Percentiles rank a stretch among this genome's conserved stretches.
phyloP scores from a whole-genome alignment of 1,140 invertebrate genomes.

The Drosophila repletoides region DNA sequence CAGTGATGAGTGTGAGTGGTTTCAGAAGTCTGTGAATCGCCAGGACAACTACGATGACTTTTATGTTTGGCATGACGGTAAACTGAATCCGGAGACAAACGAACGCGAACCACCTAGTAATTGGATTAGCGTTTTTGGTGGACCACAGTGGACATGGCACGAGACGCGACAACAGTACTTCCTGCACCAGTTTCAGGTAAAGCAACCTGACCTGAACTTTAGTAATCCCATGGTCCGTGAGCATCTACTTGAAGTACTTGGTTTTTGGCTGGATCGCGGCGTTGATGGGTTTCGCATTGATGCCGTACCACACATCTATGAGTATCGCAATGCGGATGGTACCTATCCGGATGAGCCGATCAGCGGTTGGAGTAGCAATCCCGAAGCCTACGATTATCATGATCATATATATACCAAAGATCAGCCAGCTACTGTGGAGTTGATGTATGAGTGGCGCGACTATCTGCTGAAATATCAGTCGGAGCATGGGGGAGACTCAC shows the following conservation, averaged over 20 bases:
- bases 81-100: conserved; percentile 55
- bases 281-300: conserved; percentile 90
- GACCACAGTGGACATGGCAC: conserved; percentile 86
- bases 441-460: conserved; percentile 84
- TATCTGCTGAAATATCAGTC: conserved; percentile 83
- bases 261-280: conserved; percentile 89
- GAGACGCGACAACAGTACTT: conserved; percentile 86
- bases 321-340: conserved; percentile 84
- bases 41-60: conserved; percentile 86
- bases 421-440: conserved; percentile 83
- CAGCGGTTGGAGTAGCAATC: conserved; percentile 64
- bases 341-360: conserved; percentile 83
- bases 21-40: conserved; percentile 85
- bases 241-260: conserved; percentile 86
- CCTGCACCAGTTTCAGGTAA: conserved; percentile 85
- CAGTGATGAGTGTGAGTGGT: conserved; percentile 88
- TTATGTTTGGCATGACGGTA: conserved; percentile 87
- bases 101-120: conserved; percentile 85
- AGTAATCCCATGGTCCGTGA: conserved; percentile 84
- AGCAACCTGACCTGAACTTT: conserved; percentile 89
- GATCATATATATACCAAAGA: conserved; percentile 84
- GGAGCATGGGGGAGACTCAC: conserved; percentile 63
- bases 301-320: conserved; percentile 86
- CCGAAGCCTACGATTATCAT: conserved; percentile 82
- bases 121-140: conserved; percentile 86